phyloP scores from a whole-genome alignment of 2,113 vertebrate species.

The Stigmatopora nigra region DNA sequence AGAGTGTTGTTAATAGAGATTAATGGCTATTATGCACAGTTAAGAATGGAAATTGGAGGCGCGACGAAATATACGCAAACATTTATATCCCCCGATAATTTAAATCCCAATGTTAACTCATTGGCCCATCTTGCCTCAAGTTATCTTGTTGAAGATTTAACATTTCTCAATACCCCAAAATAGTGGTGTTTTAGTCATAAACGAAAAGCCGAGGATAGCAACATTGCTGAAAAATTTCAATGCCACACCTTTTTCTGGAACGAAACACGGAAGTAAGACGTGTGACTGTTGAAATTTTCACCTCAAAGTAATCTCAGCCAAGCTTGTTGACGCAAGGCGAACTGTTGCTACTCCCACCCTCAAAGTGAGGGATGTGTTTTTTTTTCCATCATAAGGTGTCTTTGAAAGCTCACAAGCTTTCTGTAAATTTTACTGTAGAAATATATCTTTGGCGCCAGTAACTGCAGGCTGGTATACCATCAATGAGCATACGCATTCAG shows the following conservation, averaged over 20 bases:
- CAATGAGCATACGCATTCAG: constrained; percentile 29
- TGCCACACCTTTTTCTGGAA: neutral
- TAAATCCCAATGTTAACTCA: too few relatives aligned
- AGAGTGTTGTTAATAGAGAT: neutral
- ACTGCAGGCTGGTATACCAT: constrained; percentile 31
- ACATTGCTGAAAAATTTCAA: neutral
- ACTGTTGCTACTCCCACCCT: neutral
- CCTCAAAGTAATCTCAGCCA: neutral
- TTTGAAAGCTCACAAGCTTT: constrained; percentile 34
- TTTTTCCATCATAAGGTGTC: constrained; percentile 4
- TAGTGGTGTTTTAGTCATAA: neutral
- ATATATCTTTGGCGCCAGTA: constrained; percentile 41
- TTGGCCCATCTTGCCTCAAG: neutral
- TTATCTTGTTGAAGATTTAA: neutral
- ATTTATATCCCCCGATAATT: too few relatives aligned
- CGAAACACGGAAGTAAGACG: neutral
- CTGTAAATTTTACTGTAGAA: constrained; percentile 31
- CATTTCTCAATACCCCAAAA: neutral
- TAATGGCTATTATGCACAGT: neutral
- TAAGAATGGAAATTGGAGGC: neutral
- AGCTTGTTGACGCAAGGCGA: neutral
- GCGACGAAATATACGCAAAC: neutral
- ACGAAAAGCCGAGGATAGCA: neutral
- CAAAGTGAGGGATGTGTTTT: neutral
- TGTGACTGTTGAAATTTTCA: constrained; percentile 1